Evolutionary conservation across 2,888 invertebrate species (phyloP).

Genomic region (Protodeltote pygarga): DNA sequence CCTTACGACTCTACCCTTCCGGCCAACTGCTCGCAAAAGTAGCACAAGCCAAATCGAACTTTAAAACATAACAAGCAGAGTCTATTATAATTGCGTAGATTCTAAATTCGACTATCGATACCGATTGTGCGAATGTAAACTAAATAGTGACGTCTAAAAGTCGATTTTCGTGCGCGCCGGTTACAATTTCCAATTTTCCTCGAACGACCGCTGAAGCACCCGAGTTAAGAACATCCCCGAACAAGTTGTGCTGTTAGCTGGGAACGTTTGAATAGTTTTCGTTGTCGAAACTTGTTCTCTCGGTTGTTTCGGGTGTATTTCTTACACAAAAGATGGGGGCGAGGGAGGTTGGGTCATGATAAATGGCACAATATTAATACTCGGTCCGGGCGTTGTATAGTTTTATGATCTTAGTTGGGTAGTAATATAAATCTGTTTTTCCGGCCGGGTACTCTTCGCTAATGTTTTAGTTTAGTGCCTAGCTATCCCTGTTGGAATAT

Average conservation of each 20-base stretch:
- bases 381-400: constrained; percentile 79
- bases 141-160: constrained; percentile 45
- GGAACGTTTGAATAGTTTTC: constrained; percentile 82
- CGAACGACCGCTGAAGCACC: constrained; percentile 81
- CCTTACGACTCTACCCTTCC: constrained; percentile 87
- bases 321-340: constrained; percentile 83
- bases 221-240: constrained; percentile 83
- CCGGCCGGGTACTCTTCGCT: constrained; percentile 67
- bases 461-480: constrained; percentile 64
- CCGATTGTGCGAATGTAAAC: constrained; percentile 56
- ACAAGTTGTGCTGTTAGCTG: constrained; percentile 83
- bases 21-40: constrained; percentile 67
- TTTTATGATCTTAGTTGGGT: constrained; percentile 87
- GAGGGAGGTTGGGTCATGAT: constrained; percentile 74
- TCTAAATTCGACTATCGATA: constrained; percentile 56
- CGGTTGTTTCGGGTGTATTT: constrained; percentile 79
- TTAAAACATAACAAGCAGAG: constrained; percentile 59
- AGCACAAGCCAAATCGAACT: constrained; percentile 62
- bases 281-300: constrained; percentile 81
- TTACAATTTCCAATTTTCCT: constrained; percentile 81
- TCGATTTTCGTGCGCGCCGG: constrained; percentile 53
- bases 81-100: constrained; percentile 46
- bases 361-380: constrained; percentile 85
- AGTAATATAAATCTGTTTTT: constrained; percentile 84
- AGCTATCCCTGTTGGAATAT: constrained; percentile 45